Percentiles rank a stretch among this genome's conserved stretches.
Evolutionary conservation across 2,797 vertebrate genomes (phyloP).

Genomic region (Coranthus polyacanthus): DNA sequence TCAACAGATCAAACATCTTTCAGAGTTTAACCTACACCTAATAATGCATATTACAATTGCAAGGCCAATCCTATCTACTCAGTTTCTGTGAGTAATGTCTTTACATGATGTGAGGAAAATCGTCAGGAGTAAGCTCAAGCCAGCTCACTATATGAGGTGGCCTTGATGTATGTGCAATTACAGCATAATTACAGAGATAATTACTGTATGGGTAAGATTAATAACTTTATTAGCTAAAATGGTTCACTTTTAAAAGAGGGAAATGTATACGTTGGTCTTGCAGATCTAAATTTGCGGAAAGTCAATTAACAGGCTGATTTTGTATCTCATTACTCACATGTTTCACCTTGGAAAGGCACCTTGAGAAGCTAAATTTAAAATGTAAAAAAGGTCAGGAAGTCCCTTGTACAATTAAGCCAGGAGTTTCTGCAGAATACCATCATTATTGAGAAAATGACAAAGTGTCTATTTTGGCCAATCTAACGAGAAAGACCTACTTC

Average conservation of each 20-base stretch:
- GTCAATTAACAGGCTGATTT: constrained; percentile 88
- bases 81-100: constrained; percentile 42
- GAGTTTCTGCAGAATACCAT: constrained; percentile 79
- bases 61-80: constrained; percentile 9
- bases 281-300: constrained; percentile 85
- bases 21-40: background rate
- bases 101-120: constrained; percentile 55
- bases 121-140: constrained; percentile 49
- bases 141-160: constrained; percentile 74
- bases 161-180: constrained; percentile 88
- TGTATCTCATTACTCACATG: constrained; percentile 88
- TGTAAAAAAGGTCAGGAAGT: constrained; percentile 87
- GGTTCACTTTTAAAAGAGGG: constrained; percentile 82
- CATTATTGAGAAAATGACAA: constrained; percentile 69
- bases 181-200: constrained; percentile 88
- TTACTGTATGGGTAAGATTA: constrained; percentile 88
- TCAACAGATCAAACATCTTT: background rate
- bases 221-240: constrained; percentile 88
- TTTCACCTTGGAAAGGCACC: constrained; percentile 88
- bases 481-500: constrained; percentile 60
- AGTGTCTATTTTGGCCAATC: constrained; percentile 74
- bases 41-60: background rate
- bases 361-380: constrained; percentile 88
- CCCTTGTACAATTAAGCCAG: constrained; percentile 84
- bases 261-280: constrained; percentile 83